Evolutionary conservation across 1,140 invertebrate genomes (phyloP).

Genomic region (Danaus plexippus): DNA sequence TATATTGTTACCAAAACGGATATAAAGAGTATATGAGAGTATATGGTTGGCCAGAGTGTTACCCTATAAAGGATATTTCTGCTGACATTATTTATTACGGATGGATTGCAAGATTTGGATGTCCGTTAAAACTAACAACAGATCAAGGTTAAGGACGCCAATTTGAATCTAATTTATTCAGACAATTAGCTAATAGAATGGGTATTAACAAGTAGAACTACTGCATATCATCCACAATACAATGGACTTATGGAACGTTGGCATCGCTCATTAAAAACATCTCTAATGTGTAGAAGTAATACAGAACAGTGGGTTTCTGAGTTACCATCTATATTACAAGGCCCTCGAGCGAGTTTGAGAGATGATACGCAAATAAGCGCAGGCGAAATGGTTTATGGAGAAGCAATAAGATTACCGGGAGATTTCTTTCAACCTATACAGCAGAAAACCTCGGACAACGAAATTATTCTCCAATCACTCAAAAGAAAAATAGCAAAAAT

Average conservation of each 20-base stretch:
- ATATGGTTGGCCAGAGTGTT: conserved; percentile 8
- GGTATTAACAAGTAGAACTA: conserved; percentile 29
- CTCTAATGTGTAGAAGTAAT: conserved; percentile 8
- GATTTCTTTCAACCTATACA: conserved; percentile 5
- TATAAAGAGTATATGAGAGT: no score
- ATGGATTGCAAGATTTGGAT: conserved; percentile 56
- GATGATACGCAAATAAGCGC: conserved; percentile 13
- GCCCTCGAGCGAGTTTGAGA: conserved; percentile 4
- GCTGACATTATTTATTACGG: conserved; percentile 9
- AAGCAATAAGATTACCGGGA: conserved; percentile 9
- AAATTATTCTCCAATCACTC: conserved; percentile 6
- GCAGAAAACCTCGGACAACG: neutral
- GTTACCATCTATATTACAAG: conserved; percentile 12
- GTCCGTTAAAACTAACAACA: conserved; percentile 42
- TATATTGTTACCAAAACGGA: conserved; percentile 14
- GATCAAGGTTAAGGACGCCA: conserved; percentile 58
- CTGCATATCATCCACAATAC: conserved; percentile 36
- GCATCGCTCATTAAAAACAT: conserved; percentile 25
- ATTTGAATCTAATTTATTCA: conserved; percentile 46
- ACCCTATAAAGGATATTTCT: conserved; percentile 11
- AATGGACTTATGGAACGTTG: conserved; percentile 40
- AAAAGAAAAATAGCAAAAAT: conserved; percentile 7
- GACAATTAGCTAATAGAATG: conserved; percentile 13
- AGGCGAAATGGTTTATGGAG: conserved; percentile 13
- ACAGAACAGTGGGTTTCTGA: conserved; percentile 7